Percentiles rank a stretch among this genome's conserved stretches.
phyloP scores from a whole-genome alignment of 2,888 invertebrate species.

The Netelia inedita region DNA sequence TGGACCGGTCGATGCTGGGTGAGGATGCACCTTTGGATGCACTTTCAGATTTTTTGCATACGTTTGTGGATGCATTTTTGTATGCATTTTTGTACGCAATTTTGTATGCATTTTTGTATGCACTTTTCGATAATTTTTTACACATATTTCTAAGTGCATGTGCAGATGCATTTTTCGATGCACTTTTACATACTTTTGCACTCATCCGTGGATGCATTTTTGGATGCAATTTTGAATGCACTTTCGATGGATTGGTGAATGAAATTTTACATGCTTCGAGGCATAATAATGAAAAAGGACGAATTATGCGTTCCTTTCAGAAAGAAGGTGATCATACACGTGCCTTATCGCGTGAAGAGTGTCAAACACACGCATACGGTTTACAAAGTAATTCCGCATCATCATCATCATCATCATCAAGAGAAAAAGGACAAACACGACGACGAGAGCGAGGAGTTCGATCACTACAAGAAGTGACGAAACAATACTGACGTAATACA shows the following conservation, averaged over 20 bases:
- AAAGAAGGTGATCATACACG: constrained; percentile 89
- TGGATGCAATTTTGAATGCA: neutral
- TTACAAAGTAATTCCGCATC: constrained; percentile 89
- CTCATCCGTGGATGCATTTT: neutral
- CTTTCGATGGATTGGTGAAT: neutral
- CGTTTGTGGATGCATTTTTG: neutral
- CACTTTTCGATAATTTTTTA: neutral
- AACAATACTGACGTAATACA: constrained; percentile 31
- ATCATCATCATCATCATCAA: constrained; percentile 85
- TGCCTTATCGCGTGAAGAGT: constrained; percentile 89
- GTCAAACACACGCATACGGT: constrained; percentile 90
- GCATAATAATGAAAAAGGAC: neutral
- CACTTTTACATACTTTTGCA: no score
- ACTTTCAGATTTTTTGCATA: neutral
- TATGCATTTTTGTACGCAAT: neutral
- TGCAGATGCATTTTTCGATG: no score
- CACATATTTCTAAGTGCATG: neutral
- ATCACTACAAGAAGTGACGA: constrained; percentile 69
- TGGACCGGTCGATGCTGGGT: constrained; percentile 47
- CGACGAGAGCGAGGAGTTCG: constrained; percentile 68
- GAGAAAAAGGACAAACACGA: constrained; percentile 63
- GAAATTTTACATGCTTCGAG: neutral
- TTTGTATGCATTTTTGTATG: neutral
- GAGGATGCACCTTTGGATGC: neutral
- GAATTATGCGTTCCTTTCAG: constrained; percentile 83